Conservation (phyloP, 2,888 invertebrate genomes). For the Orchestes rusci region DNA sequence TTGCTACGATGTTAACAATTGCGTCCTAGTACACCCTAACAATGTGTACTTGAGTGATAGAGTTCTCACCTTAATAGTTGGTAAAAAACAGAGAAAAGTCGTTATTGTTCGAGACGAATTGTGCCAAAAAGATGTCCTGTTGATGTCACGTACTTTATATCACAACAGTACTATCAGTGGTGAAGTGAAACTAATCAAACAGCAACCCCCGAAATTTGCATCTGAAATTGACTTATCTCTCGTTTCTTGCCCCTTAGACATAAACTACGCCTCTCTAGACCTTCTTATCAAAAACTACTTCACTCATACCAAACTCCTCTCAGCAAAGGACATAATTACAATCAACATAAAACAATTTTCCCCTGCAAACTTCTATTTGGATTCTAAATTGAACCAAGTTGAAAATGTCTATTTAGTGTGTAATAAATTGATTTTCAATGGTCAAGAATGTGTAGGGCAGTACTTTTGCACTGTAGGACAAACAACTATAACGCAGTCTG, state of each 20-base stretch:
- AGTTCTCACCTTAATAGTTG: constrained; percentile 24
- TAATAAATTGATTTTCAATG: constrained; percentile 32
- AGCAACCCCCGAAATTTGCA: constrained; percentile 29
- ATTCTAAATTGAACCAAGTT: constrained; percentile 32
- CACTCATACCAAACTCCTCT: constrained; percentile 57
- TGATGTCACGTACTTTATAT: constrained; percentile 24
- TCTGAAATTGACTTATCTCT: constrained; percentile 38
- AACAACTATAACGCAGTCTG: constrained; percentile 54
- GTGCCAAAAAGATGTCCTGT: constrained; percentile 20
- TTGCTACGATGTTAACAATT: constrained; percentile 34
- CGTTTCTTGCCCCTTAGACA: constrained; percentile 44
- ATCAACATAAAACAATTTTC: constrained; percentile 50
- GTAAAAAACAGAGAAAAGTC: constrained; percentile 21
- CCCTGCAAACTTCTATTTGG: constrained; percentile 39
- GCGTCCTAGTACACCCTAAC: constrained; percentile 30
- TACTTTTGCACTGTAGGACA: constrained; percentile 53
- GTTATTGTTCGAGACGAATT: constrained; percentile 19
- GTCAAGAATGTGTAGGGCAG: constrained; percentile 30
- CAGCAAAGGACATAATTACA: constrained; percentile 56
- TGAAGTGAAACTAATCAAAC: not conserved
- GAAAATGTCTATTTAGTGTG: constrained; percentile 45
- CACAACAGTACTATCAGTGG: constrained; percentile 7
- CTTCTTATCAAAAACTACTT: constrained; percentile 61
- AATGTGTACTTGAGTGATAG: constrained; percentile 28
- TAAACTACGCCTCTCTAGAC: constrained; percentile 45